phyloP scores from a whole-genome alignment of 2,888 invertebrate genomes.

The Plebejus argus region DNA sequence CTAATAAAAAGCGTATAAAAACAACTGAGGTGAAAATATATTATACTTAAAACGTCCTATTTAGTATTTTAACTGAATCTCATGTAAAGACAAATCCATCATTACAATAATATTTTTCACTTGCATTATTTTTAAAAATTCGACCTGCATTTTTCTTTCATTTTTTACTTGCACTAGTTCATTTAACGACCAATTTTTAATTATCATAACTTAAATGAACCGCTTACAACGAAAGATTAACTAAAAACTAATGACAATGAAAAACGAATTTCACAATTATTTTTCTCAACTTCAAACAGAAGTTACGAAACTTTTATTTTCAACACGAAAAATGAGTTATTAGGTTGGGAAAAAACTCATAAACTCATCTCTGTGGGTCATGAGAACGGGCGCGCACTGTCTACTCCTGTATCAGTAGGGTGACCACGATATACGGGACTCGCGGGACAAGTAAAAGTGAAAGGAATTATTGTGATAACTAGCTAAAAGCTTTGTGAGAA shows the following conservation, averaged over 20 bases:
- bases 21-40: not conserved
- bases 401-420: constrained; percentile 51
- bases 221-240: not conserved
- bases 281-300: not conserved
- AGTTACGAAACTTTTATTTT: constrained; percentile 17
- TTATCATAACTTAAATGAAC: too few species aligned
- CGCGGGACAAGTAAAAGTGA: constrained; percentile 30
- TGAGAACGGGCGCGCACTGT: constrained; percentile 73
- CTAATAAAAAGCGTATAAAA: too few species aligned
- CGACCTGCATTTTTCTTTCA: too few species aligned
- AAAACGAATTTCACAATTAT: not conserved
- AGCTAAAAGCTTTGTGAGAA: too few species aligned
- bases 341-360: constrained; percentile 21
- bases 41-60: too few species aligned
- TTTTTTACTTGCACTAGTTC: too few species aligned
- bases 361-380: constrained; percentile 58
- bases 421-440: constrained; percentile 43
- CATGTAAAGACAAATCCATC: too few species aligned
- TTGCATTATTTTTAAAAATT: too few species aligned
- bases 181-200: too few species aligned
- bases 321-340: constrained; percentile 24
- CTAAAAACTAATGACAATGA: not conserved
- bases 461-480: not conserved
- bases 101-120: too few species aligned
- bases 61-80: too few species aligned